Base-by-base conservation (phyloP, 37 sponge, comb jelly and placozoan genomes). In the Bolinopsis microptera region DNA sequence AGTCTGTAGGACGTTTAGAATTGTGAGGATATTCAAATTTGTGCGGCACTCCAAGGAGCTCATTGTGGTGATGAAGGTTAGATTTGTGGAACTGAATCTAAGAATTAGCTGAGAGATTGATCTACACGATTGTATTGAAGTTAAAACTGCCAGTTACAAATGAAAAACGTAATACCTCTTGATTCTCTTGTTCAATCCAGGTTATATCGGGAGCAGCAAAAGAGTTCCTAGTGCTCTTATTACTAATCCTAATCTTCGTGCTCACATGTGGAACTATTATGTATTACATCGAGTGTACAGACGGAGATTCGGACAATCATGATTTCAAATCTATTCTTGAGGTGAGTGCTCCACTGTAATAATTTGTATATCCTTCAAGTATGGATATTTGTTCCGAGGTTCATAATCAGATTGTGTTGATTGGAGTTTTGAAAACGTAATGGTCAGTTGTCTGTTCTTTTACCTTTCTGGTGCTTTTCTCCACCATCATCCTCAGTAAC, bases 11-110 rank as follows among this genome's bases (percentile, higher is more conserved):
- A 72, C 75, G 13, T 72, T 72, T 28, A n/a, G 75, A 28, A 72
- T 72, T 5, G 18, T 72, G 22, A 72, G 75, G 31, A 72, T 72
- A 72, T 72, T 72, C 31, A 72, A 72, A 72, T 72, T 72, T 28
- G 75, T 72, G 31, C 75, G 75, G 75, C 75, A 72, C 75, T 72
- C 75, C 5, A 72, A 72, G 75, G 75, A 72, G 25, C 75, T 72
- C 5, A 72, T 72, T 28, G 75, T 72, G 18, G 75, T 72, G 25
- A 72, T 72, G 75, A 72, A 72, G 75, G 75, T 72, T 5, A 72
- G 75, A 22, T 67, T 22, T 22, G 13, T 67, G 21, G 13, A 22
- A 67, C 13, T 67, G 13, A 67, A 67, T 67, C n/a, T n/a, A n/a
- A n/a, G n/a, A n/a, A n/a, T n/a, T n/a, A n/a, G n/a, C n/a, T n/a